phyloP scores from a whole-genome alignment of 2,113 vertebrate genomes.

The Rostratula benghalensis region DNA sequence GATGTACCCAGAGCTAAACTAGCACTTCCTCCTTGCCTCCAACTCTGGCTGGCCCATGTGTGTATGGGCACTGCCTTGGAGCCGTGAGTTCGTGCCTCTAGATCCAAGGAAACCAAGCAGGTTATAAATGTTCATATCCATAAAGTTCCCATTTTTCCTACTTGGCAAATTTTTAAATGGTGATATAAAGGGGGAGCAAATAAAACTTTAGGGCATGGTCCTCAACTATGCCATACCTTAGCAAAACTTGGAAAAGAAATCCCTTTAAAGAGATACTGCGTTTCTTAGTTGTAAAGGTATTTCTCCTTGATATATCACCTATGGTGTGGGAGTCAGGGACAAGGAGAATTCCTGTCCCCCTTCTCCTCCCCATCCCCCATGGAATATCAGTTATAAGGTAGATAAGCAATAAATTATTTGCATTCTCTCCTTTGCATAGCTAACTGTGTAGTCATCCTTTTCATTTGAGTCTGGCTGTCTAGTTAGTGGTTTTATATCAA shows the following conservation, averaged over 20 bases:
- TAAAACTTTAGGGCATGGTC: neutral
- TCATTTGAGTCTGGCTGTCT: neutral
- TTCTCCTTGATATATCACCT: neutral
- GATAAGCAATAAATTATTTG: neutral
- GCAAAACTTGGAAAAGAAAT: neutral
- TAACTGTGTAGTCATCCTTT: neutral
- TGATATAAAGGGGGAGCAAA: neutral
- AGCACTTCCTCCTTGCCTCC: neutral
- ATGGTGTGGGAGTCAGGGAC: too few relatives aligned
- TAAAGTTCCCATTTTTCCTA: neutral
- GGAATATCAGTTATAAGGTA: neutral
- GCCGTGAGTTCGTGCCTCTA: neutral
- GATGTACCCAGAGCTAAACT: neutral
- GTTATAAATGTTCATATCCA: accelerated
- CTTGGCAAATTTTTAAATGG: neutral
- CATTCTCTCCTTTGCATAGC: neutral
- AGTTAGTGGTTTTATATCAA: neutral
- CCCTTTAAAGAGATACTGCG: neutral
- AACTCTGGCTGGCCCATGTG: neutral
- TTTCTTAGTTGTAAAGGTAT: neutral
- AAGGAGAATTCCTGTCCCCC: accelerated
- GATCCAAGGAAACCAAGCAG: neutral
- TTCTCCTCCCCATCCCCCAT: neutral
- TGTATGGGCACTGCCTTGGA: accelerated
- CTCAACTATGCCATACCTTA: neutral